Evolutionary conservation across 2,113 vertebrate genomes (phyloP).

Genomic region (Cebus imitator): DNA sequence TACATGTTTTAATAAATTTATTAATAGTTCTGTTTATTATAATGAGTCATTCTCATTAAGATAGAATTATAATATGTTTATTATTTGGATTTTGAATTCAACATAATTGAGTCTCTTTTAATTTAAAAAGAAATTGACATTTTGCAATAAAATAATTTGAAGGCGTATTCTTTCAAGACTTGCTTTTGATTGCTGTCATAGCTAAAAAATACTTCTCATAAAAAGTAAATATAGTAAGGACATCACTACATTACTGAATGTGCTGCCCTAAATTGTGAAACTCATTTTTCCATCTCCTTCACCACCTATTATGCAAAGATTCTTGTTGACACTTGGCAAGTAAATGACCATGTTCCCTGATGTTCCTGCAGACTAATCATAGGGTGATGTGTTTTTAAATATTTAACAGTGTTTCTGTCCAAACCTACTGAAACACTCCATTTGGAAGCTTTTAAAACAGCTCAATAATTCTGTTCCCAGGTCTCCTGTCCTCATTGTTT

Average conservation of each 20-base stretch:
- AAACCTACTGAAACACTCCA: background rate
- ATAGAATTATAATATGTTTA: background rate
- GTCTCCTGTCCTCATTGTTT: background rate
- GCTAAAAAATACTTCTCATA: background rate
- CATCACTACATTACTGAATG: background rate
- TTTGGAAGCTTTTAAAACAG: background rate
- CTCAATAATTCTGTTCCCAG: background rate
- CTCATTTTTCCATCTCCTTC: background rate
- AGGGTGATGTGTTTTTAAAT: background rate
- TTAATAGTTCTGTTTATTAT: background rate
- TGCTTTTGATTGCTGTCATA: background rate
- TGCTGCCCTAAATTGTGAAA: background rate
- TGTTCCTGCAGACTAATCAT: background rate
- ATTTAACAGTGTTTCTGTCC: background rate
- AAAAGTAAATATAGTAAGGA: background rate
- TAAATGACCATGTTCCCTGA: background rate
- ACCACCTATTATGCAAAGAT: background rate
- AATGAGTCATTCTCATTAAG: background rate
- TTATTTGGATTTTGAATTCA: background rate
- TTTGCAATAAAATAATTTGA: background rate
- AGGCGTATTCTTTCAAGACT: background rate
- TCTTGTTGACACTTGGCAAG: background rate
- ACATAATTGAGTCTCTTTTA: background rate
- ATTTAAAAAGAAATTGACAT: background rate
- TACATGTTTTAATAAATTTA: background rate